phyloP scores from a whole-genome alignment of 2,888 invertebrate genomes.

The Trilocha varians region DNA sequence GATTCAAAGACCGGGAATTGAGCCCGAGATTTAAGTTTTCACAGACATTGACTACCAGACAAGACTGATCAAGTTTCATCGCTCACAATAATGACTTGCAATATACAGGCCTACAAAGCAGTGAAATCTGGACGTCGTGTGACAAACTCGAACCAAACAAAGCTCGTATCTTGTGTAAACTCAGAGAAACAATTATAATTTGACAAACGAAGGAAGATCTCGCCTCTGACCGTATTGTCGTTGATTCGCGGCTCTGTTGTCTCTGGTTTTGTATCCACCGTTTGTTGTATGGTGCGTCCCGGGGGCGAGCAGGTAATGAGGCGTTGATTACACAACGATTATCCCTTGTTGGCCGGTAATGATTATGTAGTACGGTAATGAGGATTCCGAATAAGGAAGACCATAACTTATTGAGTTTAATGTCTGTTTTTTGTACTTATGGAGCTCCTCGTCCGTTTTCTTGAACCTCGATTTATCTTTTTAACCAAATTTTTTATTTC shows the following conservation, averaged over 20 bases:
- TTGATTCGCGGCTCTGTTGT: conserved; percentile 3
- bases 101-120: neutral
- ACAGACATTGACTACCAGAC: no score
- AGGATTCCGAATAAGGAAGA: neutral
- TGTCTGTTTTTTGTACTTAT: neutral
- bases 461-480: no score
- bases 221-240: neutral
- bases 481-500: no score
- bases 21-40: no score
- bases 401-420: neutral
- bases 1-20: no score
- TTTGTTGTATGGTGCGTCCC: conserved; percentile 7
- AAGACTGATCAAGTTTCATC: neutral
- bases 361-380: conserved; percentile 4
- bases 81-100: no score
- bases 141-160: neutral
- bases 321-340: conserved; percentile 17
- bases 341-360: conserved; percentile 14
- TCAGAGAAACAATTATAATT: neutral
- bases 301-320: conserved; percentile 12
- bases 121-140: neutral
- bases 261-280: neutral
- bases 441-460: no score
- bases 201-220: neutral
- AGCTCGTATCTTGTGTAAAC: neutral